phyloP scores from a whole-genome alignment of 1,140 invertebrate species.

The Caerostris extrusa region DNA sequence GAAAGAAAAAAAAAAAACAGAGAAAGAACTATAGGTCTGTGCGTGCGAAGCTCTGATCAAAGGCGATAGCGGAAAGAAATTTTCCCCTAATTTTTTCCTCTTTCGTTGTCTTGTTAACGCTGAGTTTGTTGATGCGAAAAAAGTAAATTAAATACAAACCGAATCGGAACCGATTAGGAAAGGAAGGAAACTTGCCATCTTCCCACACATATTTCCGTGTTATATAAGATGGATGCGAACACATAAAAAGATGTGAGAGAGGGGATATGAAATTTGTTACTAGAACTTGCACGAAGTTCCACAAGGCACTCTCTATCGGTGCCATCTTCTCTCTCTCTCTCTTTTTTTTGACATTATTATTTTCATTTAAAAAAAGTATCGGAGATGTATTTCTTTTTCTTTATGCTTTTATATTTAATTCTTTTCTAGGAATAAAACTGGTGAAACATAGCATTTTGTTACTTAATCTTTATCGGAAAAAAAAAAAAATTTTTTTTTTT shows the following conservation, averaged over 20 bases:
- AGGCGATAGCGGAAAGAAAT: not conserved
- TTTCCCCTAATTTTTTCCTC: not conserved
- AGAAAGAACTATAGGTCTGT: not conserved
- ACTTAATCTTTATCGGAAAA: not conserved
- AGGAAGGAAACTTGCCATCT: not conserved
- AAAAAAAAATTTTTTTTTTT: not conserved
- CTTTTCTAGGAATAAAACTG: not conserved
- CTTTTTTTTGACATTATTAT: not conserved
- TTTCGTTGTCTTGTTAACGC: conserved; percentile 5
- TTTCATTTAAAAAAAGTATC: not conserved
- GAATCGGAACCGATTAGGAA: conserved; percentile 20
- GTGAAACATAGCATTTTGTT: not conserved
- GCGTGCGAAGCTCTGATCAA: conserved; percentile 29
- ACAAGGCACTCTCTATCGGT: not conserved
- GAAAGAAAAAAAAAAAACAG: not conserved
- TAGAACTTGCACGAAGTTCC: not conserved
- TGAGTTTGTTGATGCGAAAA: not conserved
- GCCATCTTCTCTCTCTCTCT: not conserved
- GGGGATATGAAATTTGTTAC: not conserved
- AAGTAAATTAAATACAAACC: conserved; percentile 7
- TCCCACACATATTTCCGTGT: not conserved
- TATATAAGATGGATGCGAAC: not conserved
- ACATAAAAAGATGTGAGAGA: not conserved
- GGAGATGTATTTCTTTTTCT: not conserved
- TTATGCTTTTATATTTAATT: not conserved